Base-by-base conservation (phyloP, 2,113 vertebrate genomes). In the Telmatochromis bifrenatus region DNA sequence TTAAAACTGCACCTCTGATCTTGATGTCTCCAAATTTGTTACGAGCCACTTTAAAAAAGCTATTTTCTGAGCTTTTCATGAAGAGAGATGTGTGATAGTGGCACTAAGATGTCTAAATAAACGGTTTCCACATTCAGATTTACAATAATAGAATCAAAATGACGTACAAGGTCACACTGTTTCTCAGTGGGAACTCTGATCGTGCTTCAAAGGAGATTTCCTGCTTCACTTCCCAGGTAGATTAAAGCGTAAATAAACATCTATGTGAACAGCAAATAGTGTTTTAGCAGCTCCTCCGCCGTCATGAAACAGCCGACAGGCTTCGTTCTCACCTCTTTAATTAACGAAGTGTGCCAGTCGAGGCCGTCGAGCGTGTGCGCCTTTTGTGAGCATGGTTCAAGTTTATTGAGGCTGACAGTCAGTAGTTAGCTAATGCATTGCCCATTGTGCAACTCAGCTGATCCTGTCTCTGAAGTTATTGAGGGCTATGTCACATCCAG, bases 381-480 rank as follows among this genome's bases (percentile, higher is more conserved):
- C 84, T 82, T 83, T 92, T 92, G 86, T 92, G 83, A 86, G 56
- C 26, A 9, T 13, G 23, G 91, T 55, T 79, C 51, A 65, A 65
- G 85, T 93, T 93, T 92, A 94, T 93, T 89, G 89, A 86, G 53
- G 82, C 86, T 89, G 94, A 94, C 94, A 93, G 90, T 87, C 68
- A 54, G 70, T 83, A 83, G 92, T 94, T 92, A 62, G 91, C 88
- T 92, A 87, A 88, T 88, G 88, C 82, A 60, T 73, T 8, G 19
- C 83, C 77, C 60, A 81, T 92, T 91, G 88, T 92, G 93, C 85
- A 85, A 90, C 80, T 7, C 15, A 21, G 70, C 62, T 82, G 90
- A 90, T 91, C 83, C 84, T 39, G 81, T 77, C 73, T 77, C 35
- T 82, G 84, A 90, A 91, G 89, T 85, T 89, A 84, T 73, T 79